Evolutionary conservation across 2,888 invertebrate genomes (phyloP), one percentile per base, ranked within the genome.

Genomic region (Odontothrips loti): DNA sequence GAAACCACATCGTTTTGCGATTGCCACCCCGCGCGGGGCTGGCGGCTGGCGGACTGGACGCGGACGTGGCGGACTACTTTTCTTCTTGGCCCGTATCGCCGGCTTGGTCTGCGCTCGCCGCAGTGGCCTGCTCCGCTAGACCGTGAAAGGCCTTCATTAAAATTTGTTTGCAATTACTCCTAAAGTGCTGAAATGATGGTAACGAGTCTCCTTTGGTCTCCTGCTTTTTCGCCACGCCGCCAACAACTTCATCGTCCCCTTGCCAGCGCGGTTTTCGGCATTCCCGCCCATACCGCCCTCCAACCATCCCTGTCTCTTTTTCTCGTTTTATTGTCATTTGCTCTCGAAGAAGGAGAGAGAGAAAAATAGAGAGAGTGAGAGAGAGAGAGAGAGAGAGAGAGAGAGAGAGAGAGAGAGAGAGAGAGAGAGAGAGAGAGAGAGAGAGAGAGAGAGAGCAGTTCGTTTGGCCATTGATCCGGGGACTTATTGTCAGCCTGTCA

Each of bases 101-200:
- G n/a, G n/a, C n/a, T n/a, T n/a, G n/a, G n/a, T n/a, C n/a, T n/a
- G 34, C 34, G 34, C 34, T 43, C 34, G 34, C 34, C 34, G 34
- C 27, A 75, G 68, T 75, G 68, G 68, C 68, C 68, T 75, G 68
- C 27, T 75, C 68, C 68, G 68, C 23, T 27, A 23, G 68, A 75
- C 68, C 68, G 23, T 75, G 27, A 75, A 75, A 27, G 68, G 68
- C 68, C 68, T 75, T 75, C 68, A 75, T 75, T 75, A 75, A 75
- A 75, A 75, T 75, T 75, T 27, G 68, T 75, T 75, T 75, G 68
- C 68, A 75, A 75, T 75, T 75, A 75, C 68, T 75, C 68, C 23
- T 27, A 23, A 75, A 75, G 68, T 27, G 68, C 68, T 75, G 68
- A 75, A 75, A 75, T 27, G 68, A 75, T 27, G 68, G 68, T 75